These are phyloP conservation scores for Scaptomyza parva DNA, from an alignment of 2,888 invertebrate species.

Conservation along the genomic window DNA sequence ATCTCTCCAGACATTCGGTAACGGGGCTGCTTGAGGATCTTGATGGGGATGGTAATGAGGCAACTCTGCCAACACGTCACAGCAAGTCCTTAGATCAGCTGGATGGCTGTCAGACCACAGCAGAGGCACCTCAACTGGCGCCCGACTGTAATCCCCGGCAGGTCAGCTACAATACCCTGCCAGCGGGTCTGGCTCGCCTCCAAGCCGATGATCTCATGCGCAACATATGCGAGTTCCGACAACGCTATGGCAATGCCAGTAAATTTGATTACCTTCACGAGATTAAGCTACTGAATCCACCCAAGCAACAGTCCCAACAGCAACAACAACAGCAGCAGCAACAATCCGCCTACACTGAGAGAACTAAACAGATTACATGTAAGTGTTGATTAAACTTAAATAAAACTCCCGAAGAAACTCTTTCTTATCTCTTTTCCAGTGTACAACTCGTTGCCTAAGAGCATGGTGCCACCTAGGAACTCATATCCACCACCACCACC, in stretches of 20 bases:
- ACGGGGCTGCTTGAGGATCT: slow-evolving; percentile 86
- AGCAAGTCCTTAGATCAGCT: slow-evolving; percentile 93
- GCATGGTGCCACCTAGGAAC: slow-evolving; percentile 87
- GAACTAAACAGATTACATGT: slow-evolving; percentile 8
- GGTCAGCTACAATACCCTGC: slow-evolving; percentile 64
- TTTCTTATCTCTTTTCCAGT: background rate
- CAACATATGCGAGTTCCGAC: slow-evolving; percentile 88
- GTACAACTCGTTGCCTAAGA: slow-evolving; percentile 84
- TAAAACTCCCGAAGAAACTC: background rate
- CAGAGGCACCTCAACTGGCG: slow-evolving; percentile 12
- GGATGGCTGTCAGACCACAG: slow-evolving; percentile 83
- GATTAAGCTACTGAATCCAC: slow-evolving; percentile 83
- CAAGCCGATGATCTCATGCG: slow-evolving; percentile 87
- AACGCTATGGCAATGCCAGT: slow-evolving; percentile 87
- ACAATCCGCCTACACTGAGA: slow-evolving; percentile 9
- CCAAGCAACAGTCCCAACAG: slow-evolving; percentile 66
- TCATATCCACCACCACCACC: slow-evolving; percentile 86
- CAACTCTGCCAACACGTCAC: slow-evolving; percentile 89
- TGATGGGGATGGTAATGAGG: slow-evolving; percentile 84
- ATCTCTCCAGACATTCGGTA: slow-evolving; percentile 87
- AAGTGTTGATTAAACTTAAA: background rate
- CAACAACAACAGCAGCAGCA: slow-evolving; percentile 13
- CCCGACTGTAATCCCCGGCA: slow-evolving; percentile 46
- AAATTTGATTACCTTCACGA: slow-evolving; percentile 84
- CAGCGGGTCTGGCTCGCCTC: slow-evolving; percentile 63